Evolutionary conservation across 37 sponge, comb jelly and placozoan genomes (phyloP).

Genomic region (Lycopodina hypogea): DNA sequence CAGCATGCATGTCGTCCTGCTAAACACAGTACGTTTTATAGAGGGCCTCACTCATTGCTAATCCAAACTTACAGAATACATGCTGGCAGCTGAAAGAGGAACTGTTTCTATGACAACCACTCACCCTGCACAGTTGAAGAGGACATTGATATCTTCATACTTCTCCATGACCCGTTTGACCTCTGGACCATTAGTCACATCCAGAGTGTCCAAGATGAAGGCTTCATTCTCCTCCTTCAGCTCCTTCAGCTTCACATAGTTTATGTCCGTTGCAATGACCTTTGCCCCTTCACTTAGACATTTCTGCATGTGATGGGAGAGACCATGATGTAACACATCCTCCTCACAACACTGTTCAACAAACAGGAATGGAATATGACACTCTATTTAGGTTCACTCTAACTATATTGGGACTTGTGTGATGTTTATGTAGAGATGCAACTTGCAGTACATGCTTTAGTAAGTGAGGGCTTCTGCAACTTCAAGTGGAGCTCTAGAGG

Average conservation of each 20-base stretch:
- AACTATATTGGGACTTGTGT: no score
- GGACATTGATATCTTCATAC: conserved; percentile 49
- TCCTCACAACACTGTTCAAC: no score
- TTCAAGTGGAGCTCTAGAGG: no score
- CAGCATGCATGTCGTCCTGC: no score
- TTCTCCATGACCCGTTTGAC: conserved; percentile 40
- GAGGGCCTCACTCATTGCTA: no score
- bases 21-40: no score
- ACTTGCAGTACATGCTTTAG: no score
- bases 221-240: conserved; percentile 43
- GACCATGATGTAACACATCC: background rate
- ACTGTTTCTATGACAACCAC: conserved; percentile 3
- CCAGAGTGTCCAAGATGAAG: conserved; percentile 36
- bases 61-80: no score
- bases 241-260: conserved; percentile 56
- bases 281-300: conserved; percentile 65
- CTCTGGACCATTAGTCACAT: conserved; percentile 54
- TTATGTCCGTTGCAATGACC: conserved; percentile 85
- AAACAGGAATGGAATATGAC: background rate
- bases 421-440: no score
- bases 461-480: no score
- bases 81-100: no score
- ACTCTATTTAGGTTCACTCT: background rate
- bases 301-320: conserved; percentile 18
- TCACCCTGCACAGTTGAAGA: conserved; percentile 88